Evolutionary conservation across 2,888 invertebrate species (phyloP).

Genomic region (Drosophila monieri): DNA sequence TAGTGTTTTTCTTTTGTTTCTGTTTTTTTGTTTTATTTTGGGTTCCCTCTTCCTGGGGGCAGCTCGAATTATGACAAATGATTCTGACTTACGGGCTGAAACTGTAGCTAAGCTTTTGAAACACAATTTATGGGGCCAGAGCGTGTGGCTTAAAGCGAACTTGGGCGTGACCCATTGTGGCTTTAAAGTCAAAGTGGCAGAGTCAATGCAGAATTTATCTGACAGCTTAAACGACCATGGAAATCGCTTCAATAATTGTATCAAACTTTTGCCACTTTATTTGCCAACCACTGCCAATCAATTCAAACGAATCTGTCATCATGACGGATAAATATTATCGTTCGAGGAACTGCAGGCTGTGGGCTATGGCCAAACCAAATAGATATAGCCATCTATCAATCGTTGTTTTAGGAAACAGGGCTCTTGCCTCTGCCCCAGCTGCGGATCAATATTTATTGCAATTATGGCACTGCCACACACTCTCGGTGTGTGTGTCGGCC

Average conservation of each 20-base stretch:
- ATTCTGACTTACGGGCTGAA: conserved; percentile 51
- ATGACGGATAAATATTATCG: conserved; percentile 35
- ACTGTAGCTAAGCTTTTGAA: conserved; percentile 41
- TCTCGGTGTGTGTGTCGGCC: conserved; percentile 25
- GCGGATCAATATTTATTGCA: conserved; percentile 47
- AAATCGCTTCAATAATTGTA: conserved; percentile 10
- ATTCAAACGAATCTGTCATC: conserved; percentile 30
- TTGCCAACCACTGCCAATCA: conserved; percentile 6
- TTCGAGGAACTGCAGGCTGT: conserved; percentile 3
- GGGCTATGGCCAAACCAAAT: conserved; percentile 11
- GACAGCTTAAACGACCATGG: conserved; percentile 14
- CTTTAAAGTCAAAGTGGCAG: conserved; percentile 21
- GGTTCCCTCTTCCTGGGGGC: conserved; percentile 9
- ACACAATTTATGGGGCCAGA: conserved; percentile 37
- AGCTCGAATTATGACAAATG: conserved; percentile 70
- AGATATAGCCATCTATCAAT: conserved; percentile 18
- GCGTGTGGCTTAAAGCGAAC: conserved; percentile 36
- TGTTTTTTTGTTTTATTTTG: conserved; percentile 12
- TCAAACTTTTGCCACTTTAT: conserved; percentile 7
- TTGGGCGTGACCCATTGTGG: conserved; percentile 21
- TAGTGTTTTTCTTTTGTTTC: conserved; percentile 19
- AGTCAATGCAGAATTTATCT: conserved; percentile 2
- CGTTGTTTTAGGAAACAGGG: conserved; percentile 1
- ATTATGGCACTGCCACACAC: conserved; percentile 32
- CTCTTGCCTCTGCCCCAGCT: conserved; percentile 1